Percentiles rank a stretch among this genome's conserved stretches.
These are phyloP conservation scores for Ceratina calcarata DNA, from an alignment of 1,140 invertebrate species.

Conservation along the genomic window DNA sequence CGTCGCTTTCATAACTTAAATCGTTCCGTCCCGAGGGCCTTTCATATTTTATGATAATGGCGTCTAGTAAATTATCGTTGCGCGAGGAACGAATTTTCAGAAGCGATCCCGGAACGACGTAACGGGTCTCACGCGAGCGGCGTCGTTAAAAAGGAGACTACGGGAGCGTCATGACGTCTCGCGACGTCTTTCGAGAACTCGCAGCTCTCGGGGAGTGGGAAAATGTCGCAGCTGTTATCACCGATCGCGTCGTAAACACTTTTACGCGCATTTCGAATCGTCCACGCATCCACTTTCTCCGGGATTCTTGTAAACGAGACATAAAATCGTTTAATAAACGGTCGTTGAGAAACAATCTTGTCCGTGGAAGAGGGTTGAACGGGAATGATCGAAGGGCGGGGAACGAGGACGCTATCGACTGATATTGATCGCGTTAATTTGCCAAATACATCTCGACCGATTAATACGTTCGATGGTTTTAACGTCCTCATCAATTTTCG, in stretches of 20 bases:
- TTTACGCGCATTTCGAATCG: slow-evolving; percentile 36
- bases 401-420: neutral
- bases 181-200: neutral
- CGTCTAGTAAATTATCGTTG: slow-evolving; percentile 58
- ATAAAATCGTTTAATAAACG: neutral
- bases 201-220: neutral
- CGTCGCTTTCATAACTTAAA: slow-evolving; percentile 63
- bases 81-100: slow-evolving; percentile 56
- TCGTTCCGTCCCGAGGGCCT: slow-evolving; percentile 28
- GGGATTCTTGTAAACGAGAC: neutral
- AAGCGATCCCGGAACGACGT: slow-evolving; percentile 26
- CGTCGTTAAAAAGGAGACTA: slow-evolving; percentile 42
- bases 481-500: slow-evolving; percentile 35
- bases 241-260: slow-evolving; percentile 27
- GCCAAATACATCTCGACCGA: slow-evolving; percentile 1
- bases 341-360: slow-evolving; percentile 21
- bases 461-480: slow-evolving; percentile 27
- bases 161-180: slow-evolving; percentile 4
- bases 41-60: slow-evolving; percentile 62
- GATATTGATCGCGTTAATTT: slow-evolving; percentile 18
- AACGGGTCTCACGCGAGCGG: slow-evolving; percentile 8
- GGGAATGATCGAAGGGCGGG: neutral
- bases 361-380: neutral
- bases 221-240: slow-evolving; percentile 23
- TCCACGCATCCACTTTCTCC: slow-evolving; percentile 21